phyloP scores from a whole-genome alignment of 2,113 vertebrate species.

The Trogon melanurus region DNA sequence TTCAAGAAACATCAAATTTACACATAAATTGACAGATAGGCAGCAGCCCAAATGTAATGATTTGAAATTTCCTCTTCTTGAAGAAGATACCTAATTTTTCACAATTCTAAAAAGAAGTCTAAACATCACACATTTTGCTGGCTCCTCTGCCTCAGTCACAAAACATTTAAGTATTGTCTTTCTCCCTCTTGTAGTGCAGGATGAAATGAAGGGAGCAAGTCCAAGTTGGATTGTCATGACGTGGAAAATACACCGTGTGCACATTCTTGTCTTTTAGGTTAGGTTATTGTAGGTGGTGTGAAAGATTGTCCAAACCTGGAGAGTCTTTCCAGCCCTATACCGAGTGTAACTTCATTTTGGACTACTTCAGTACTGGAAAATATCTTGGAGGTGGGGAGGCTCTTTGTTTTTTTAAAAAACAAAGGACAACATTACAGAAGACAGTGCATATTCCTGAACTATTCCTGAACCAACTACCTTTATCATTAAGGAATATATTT shows the following conservation, averaged over 20 bases:
- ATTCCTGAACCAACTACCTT: neutral
- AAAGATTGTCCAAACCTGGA: neutral
- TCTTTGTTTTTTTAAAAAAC: neutral
- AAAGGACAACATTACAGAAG: neutral
- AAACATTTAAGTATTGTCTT: neutral
- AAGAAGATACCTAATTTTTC: neutral
- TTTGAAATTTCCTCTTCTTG: neutral
- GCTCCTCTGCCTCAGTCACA: neutral
- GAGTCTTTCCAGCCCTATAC: neutral
- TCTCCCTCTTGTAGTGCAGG: neutral
- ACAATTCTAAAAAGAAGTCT: neutral
- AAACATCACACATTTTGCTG: neutral
- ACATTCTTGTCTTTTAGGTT: neutral
- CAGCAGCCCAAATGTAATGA: neutral
- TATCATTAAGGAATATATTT: neutral
- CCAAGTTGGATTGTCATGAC: neutral
- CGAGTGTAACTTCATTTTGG: neutral
- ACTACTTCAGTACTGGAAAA: neutral
- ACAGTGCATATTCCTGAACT: neutral
- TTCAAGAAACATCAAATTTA: neutral
- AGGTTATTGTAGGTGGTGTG: neutral
- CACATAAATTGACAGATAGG: neutral
- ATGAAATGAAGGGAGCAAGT: neutral
- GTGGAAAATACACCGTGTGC: neutral
- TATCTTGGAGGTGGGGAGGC: neutral